A percentile compares a stretch with the other conserved stretches of the same genome.
These are phyloP conservation scores for Chrysodeixis includens DNA, from an alignment of 2,888 invertebrate genomes.

Conservation along the genomic window DNA sequence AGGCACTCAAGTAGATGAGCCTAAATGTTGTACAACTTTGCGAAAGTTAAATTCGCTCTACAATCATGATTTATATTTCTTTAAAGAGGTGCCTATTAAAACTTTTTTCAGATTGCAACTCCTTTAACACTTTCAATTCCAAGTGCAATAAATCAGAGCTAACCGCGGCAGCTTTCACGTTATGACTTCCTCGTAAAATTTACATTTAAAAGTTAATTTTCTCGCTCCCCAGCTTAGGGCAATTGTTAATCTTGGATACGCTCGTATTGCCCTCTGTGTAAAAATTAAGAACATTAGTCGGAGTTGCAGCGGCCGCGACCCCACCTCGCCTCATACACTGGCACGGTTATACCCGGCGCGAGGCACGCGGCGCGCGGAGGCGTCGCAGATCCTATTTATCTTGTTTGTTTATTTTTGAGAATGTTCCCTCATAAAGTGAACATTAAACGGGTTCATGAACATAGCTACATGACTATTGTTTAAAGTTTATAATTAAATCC, in stretches of 20 bases:
- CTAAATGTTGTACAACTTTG: constrained; percentile 82
- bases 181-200: constrained; percentile 89
- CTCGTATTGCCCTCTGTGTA: constrained; percentile 70
- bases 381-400: constrained; percentile 48
- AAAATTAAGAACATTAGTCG: constrained; percentile 76
- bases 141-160: constrained; percentile 87
- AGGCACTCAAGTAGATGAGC: constrained; percentile 80
- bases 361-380: constrained; percentile 8
- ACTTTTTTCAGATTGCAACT: constrained; percentile 89
- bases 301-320: constrained; percentile 52
- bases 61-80: constrained; percentile 87
- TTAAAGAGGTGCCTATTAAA: constrained; percentile 89
- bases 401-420: constrained; percentile 57
- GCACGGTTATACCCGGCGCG: constrained; percentile 41
- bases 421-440: constrained; percentile 50
- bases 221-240: constrained; percentile 81
- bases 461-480: constrained; percentile 40
- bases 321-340: constrained; percentile 39
- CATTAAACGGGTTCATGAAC: constrained; percentile 53
- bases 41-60: constrained; percentile 79
- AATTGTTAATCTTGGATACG: constrained; percentile 86
- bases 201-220: constrained; percentile 89
- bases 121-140: constrained; percentile 88
- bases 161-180: constrained; percentile 88
- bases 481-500: constrained; percentile 55